phyloP scores from a whole-genome alignment of 2,113 vertebrate genomes.

The Oncorhynchus tshawytscha region DNA sequence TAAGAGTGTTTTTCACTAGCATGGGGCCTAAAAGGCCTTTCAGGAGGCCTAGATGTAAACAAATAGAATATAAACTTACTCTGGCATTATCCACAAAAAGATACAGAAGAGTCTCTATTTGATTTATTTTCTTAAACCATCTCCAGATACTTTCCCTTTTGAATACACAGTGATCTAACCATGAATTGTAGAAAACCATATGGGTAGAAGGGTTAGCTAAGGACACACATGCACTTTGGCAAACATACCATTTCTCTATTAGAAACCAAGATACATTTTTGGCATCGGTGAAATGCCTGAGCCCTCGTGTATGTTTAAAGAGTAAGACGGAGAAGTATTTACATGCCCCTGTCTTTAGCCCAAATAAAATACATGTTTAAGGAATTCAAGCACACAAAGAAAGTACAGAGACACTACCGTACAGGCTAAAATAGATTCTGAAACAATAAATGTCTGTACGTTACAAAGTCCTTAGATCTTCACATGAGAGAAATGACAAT shows the following conservation, averaged over 20 bases:
- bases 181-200: conserved; percentile 77
- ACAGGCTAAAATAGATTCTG: neutral
- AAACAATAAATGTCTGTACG: neutral
- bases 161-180: conserved; percentile 66
- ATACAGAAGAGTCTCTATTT: conserved; percentile 21
- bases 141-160: conserved; percentile 58
- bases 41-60: conserved; percentile 49
- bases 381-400: conserved; percentile 3
- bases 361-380: conserved; percentile 19
- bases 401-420: no score
- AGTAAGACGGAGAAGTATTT: conserved; percentile 25
- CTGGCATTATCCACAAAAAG: conserved; percentile 41
- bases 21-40: conserved; percentile 37
- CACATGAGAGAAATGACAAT: neutral
- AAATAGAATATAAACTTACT: conserved; percentile 36
- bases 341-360: conserved; percentile 24
- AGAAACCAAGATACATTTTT: conserved; percentile 79
- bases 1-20: conserved; percentile 44
- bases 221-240: conserved; percentile 78
- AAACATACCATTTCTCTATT: conserved; percentile 75
- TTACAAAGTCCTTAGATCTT: neutral
- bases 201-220: conserved; percentile 75
- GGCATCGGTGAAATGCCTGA: conserved; percentile 70
- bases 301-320: conserved; percentile 57
- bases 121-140: conserved; percentile 49